Evolutionary conservation across 2,113 vertebrate species (phyloP), one percentile per base, ranked within the genome.

Genomic region (Catharus bicknelli): DNA sequence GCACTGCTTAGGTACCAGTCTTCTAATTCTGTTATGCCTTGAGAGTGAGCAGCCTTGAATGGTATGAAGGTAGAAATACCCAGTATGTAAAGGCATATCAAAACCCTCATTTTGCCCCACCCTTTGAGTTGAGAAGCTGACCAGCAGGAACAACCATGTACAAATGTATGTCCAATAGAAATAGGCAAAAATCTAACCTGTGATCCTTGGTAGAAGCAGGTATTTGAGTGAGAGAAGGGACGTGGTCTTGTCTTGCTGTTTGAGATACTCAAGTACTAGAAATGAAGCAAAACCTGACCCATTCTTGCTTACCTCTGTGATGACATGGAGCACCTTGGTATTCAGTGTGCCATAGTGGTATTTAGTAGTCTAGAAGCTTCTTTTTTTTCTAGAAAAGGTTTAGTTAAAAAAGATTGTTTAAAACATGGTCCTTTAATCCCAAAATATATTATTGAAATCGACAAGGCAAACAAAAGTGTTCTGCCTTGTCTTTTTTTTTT

Each of bases 1-100:
- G 21, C 5, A 5, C 18, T 64, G 13, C n/a, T 59, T 22, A 27
- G 54, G 40, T n/a, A 14, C 16, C 18, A 20, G 14, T 36, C 14
- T 90, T 55, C 9, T 69, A 14, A 25, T 53, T 76, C 27, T 30
- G 5, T 58, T 50, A 12, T 69, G 19, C 19, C 16, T 50, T 61
- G 27, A 57, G 70, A 45, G 8, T 27, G 20, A 64, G 21, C 32
- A 59, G 30, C 27, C 27, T 77, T 25, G 36, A 57, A 14, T 40
- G 0, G 0, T 10, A 3, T 13, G 9, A 22, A 32, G 25, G 16
- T 30, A 63, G 32, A 26, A 51, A 61, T 32, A 36, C 3, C 8
- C 43, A 7, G 17, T 15, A 16, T 45, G 10, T 30, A 26, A 38
- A 83, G 11, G 29, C 16, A 29, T 58, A 25, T 13, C 19, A 16